These are phyloP conservation scores for Lepidocolaptes lacrymiger DNA, from an alignment of 2,797 vertebrate genomes.

Conservation along the genomic window DNA sequence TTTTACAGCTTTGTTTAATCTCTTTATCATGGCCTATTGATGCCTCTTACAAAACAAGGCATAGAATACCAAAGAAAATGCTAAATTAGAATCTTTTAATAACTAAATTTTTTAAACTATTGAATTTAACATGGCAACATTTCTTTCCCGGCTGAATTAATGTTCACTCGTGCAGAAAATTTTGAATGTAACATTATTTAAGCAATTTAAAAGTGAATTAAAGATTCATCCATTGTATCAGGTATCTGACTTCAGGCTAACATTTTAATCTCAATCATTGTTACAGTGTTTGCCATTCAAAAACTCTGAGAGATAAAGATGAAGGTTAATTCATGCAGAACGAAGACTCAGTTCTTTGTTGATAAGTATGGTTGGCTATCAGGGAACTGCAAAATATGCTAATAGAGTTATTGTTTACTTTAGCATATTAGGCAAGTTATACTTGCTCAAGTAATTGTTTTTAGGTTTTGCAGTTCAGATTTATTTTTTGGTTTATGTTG, in stretches of 20 bases:
- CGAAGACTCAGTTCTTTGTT: neutral
- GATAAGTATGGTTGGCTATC: neutral
- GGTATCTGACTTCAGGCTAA: constrained; percentile 62
- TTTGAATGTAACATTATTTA: constrained; percentile 54
- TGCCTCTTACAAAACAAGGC: neutral
- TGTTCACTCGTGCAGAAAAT: constrained; percentile 51
- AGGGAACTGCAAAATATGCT: neutral
- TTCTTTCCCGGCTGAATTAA: constrained; percentile 54
- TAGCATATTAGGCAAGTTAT: neutral
- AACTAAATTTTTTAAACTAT: constrained; percentile 43
- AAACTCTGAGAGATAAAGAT: constrained; percentile 12
- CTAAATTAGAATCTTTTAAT: constrained; percentile 39
- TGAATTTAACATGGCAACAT: constrained; percentile 67
- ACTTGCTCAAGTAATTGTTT: neutral
- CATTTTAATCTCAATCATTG: constrained; percentile 50
- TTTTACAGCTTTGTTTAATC: neutral
- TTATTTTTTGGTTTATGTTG: neutral
- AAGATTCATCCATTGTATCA: constrained; percentile 54
- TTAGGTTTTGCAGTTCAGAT: neutral
- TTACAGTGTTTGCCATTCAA: constrained; percentile 37
- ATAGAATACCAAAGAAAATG: constrained; percentile 39
- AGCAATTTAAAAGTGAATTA: constrained; percentile 67
- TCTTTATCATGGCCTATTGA: neutral
- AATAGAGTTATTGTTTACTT: neutral
- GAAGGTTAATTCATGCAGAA: constrained; percentile 60